Evolutionary conservation across 2,797 vertebrate species (phyloP).

Genomic region (Hyperoplus lanceolatus): DNA sequence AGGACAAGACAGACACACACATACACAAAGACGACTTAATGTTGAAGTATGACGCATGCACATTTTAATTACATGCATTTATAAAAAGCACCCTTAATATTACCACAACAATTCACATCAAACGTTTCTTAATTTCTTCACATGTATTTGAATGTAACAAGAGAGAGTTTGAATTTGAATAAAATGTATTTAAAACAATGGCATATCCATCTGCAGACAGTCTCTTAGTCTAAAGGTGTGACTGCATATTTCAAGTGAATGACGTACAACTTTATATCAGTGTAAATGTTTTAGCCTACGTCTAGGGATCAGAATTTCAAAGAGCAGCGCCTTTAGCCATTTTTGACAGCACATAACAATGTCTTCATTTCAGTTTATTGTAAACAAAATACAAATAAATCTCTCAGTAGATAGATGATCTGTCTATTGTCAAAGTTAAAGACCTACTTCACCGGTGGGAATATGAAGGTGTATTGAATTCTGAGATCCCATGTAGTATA

Average conservation of each 20-base stretch:
- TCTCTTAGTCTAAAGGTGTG: not conserved
- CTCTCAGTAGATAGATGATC: conserved; percentile 4
- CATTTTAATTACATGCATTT: not conserved
- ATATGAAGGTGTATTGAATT: no score
- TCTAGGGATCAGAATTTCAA: conserved; percentile 10
- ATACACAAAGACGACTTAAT: no score
- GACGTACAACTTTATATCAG: not conserved
- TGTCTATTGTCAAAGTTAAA: conserved; percentile 24
- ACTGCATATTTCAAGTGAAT: not conserved
- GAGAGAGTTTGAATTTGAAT: not conserved
- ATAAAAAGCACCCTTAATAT: not conserved
- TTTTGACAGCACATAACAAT: not conserved
- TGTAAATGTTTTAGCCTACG: not conserved
- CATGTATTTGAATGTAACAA: no score
- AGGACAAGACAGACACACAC: no score
- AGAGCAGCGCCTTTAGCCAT: conserved; percentile 5
- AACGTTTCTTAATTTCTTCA: not conserved
- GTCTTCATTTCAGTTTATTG: conserved; percentile 4
- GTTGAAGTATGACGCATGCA: no score
- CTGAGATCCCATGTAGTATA: no score
- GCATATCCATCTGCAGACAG: not conserved
- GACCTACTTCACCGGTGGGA: no score
- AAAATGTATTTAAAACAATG: conserved; percentile 1
- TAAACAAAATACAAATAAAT: conserved; percentile 4
- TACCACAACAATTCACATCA: not conserved